Base-by-base conservation (phyloP, 2,797 vertebrate species). In the Luscinia luscinia region DNA sequence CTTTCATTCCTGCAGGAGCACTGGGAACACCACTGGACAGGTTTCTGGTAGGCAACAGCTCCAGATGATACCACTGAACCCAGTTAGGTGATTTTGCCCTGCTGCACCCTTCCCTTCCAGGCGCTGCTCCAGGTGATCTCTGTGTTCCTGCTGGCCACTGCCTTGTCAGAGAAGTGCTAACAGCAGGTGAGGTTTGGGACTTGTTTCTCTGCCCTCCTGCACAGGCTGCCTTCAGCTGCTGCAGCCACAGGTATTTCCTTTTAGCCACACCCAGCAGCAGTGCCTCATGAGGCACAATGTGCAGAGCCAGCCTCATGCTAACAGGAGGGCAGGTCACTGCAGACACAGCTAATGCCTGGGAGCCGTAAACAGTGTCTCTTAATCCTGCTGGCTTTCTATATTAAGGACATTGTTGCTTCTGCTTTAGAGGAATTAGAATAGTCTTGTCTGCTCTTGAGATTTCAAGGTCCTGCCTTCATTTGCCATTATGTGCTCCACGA, bases 401-500 rank as follows among this genome's bases (percentile, higher is more conserved):
- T 89, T 84, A 82, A 95, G 85, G 45, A 61, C 32, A 17, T 55
- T 72, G 55, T 48, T 88, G 55, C 67, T 81, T 88, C 92, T 91
- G 73, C 77, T 63, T 88, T 79, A 81, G 40, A 64, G 64, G 57
- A 86, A 89, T 72, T 52, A 73, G 58, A 86, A 74, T 20, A 67
- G 64, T n/a, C 52, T 66, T 49, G 30, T 51, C 62, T 94, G 62
- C 61, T 82, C 87, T 57, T 0, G 5, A 90, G 66, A 76, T 54
- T 62, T 90, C 74, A 76, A 61, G 48, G 80, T 90, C 55, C 23
- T 6, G 21, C 67, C 38, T 84, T 90, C 67, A 57, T 90, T 86
- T 95, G 77, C 67, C 36, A 63, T 84, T 55, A 70, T 64, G 77
- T 28, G 51, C 68, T 91, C 70, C 23, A 30, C 59, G 88, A 81